Conservation (phyloP, 2,113 vertebrate genomes). For the Geococcyx californianus region DNA sequence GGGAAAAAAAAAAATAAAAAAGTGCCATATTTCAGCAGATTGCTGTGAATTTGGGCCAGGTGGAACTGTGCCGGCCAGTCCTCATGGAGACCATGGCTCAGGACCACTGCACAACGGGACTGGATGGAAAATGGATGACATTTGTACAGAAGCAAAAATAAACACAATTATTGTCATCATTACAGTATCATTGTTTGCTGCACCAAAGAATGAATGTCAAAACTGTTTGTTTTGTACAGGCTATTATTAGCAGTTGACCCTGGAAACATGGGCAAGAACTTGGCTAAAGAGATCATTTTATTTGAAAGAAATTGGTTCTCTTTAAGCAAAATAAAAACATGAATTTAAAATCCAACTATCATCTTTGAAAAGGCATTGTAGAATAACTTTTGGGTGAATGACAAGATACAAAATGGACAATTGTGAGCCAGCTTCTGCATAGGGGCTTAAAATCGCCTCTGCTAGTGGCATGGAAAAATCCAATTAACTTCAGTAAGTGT, state of each 20-base stretch:
- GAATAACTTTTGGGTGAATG: neutral
- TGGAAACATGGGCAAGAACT: neutral
- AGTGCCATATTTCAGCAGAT: neutral
- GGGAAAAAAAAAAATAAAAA: neutral
- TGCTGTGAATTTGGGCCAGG: neutral
- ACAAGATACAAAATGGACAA: neutral
- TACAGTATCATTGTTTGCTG: neutral
- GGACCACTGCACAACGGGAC: neutral
- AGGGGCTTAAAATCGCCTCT: neutral
- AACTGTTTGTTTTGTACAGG: neutral
- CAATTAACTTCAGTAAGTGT: neutral
- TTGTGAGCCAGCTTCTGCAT: neutral
- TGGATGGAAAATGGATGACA: neutral
- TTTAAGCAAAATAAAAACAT: conserved; percentile 16
- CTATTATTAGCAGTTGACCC: conserved; percentile 39
- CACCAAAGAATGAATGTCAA: neutral
- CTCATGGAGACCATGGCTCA: neutral
- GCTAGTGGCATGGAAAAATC: neutral
- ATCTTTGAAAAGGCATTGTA: neutral
- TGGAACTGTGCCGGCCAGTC: neutral
- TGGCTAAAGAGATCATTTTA: neutral
- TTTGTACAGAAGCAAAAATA: conserved; percentile 46
- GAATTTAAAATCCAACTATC: conserved; percentile 8
- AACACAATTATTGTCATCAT: conserved; percentile 24
- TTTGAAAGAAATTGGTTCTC: neutral